These are phyloP conservation scores for Candoia aspera DNA, from an alignment of 2,113 vertebrate species.

Conservation along the genomic window DNA sequence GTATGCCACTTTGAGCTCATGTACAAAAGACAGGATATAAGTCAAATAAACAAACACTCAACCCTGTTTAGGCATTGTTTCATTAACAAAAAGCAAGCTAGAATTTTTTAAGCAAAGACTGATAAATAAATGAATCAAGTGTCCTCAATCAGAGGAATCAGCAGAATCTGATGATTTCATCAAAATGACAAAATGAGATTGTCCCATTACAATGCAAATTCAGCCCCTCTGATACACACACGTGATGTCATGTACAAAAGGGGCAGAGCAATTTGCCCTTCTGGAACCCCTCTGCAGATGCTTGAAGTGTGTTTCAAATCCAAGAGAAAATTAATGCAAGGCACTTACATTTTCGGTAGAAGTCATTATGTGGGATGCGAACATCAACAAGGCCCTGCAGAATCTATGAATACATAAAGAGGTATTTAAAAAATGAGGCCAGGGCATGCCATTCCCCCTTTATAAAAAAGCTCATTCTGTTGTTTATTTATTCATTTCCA, in stretches of 20 bases:
- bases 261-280: neutral
- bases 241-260: neutral
- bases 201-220: neutral
- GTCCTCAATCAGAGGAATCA: neutral
- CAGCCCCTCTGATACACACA: neutral
- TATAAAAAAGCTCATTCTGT: neutral
- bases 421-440: slow-evolving; percentile 35
- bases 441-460: neutral
- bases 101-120: neutral
- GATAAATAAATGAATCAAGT: neutral
- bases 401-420: slow-evolving; percentile 74
- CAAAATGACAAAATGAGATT: neutral
- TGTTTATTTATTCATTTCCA: neutral
- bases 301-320: neutral
- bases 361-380: slow-evolving; percentile 88
- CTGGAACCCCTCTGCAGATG: neutral
- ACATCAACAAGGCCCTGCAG: slow-evolving; percentile 88
- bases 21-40: neutral
- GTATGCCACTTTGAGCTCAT: neutral
- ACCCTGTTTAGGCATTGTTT: neutral
- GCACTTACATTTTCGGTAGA: slow-evolving; percentile 88
- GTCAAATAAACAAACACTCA: neutral
- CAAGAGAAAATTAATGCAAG: fast-evolving
- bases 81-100: neutral
- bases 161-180: neutral